Conservation (phyloP, 2,888 invertebrate genomes). For the Caenorhabditis virilis region DNA sequence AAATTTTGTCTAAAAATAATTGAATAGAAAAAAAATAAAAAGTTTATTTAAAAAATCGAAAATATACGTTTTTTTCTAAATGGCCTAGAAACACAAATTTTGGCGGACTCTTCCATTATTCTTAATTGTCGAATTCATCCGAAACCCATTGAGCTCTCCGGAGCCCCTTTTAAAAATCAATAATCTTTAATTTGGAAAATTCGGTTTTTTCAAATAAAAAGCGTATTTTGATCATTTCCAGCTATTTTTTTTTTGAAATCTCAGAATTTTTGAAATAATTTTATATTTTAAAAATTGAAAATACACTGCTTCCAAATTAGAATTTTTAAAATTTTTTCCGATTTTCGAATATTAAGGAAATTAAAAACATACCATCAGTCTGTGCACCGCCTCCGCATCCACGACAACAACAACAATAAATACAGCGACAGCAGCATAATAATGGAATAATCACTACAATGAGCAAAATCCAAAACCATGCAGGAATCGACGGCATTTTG, state of each 20-base stretch:
- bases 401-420: slow-evolving; percentile 64
- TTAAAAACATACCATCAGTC: slow-evolving; percentile 17
- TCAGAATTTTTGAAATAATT: not conserved
- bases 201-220: too few relatives aligned
- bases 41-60: not conserved
- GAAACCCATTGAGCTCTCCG: too few relatives aligned
- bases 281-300: not conserved
- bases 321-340: not conserved
- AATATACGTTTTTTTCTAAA: too few relatives aligned
- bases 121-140: too few relatives aligned
- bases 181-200: too few relatives aligned
- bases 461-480: slow-evolving; percentile 52
- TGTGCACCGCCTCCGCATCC: slow-evolving; percentile 49
- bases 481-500: slow-evolving; percentile 42
- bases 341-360: not conserved
- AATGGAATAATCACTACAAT: slow-evolving; percentile 57
- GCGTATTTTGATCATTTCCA: not conserved
- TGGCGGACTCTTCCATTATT: too few relatives aligned
- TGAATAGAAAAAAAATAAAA: not conserved
- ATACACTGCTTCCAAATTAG: not conserved
- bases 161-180: too few relatives aligned
- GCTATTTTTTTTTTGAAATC: not conserved
- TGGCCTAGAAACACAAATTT: too few relatives aligned
- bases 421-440: slow-evolving; percentile 60
- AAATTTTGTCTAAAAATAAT: not conserved